Conservation (phyloP, 2,113 vertebrate species). For the Callipepla squamata region DNA sequence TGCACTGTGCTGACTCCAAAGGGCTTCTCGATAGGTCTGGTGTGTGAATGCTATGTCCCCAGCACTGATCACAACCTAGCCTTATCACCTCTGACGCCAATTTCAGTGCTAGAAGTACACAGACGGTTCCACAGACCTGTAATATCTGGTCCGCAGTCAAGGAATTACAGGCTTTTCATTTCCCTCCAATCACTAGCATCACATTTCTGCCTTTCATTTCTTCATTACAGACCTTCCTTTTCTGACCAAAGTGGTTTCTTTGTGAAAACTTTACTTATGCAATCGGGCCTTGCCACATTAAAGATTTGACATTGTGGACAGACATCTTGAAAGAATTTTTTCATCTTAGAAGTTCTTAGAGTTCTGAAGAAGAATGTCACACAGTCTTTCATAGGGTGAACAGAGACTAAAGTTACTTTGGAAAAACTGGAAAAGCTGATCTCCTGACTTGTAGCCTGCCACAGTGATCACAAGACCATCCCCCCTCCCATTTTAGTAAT, state of each 20-base stretch:
- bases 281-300: background rate
- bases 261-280: background rate
- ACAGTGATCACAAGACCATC: slow-evolving; percentile 29
- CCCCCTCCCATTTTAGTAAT: background rate
- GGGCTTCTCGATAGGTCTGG: background rate
- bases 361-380: background rate
- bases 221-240: background rate
- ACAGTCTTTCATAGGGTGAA: background rate
- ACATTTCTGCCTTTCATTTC: background rate
- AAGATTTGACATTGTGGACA: background rate
- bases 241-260: background rate
- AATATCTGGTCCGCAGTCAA: background rate
- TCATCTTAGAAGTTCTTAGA: background rate
- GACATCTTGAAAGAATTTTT: background rate
- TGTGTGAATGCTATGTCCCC: background rate
- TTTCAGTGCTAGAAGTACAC: background rate
- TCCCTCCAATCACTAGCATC: background rate
- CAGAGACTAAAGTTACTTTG: background rate
- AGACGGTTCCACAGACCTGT: background rate
- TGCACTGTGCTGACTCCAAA: background rate
- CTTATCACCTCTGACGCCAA: background rate
- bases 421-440: slow-evolving; percentile 4
- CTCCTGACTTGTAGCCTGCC: background rate
- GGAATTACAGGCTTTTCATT: background rate
- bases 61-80: background rate